Percentiles rank a stretch among this genome's conserved stretches.
Conservation (phyloP, 2,888 invertebrate species). For the Poecilus cupreus region DNA sequence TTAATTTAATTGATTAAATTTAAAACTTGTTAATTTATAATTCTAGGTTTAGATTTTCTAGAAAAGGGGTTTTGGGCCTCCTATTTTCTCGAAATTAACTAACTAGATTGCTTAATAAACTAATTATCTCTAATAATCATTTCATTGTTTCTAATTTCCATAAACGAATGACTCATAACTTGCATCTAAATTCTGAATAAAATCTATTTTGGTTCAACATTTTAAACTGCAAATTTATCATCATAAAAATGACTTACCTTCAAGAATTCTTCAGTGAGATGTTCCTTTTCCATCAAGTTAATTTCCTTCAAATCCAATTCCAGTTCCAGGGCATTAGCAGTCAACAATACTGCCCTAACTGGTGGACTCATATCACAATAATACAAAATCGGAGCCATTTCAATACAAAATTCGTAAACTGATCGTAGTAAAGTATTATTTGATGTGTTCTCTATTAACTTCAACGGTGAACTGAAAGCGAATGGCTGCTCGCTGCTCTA, state of each 20-base stretch:
- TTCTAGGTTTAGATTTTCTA: too few species aligned
- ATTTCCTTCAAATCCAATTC: constrained; percentile 73
- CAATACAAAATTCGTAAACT: constrained; percentile 44
- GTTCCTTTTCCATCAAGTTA: constrained; percentile 72
- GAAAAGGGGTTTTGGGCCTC: too few species aligned
- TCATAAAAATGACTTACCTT: constrained; percentile 69
- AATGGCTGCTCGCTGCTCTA: neutral
- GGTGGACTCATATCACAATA: constrained; percentile 75
- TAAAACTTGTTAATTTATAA: too few species aligned
- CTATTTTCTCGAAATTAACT: too few species aligned
- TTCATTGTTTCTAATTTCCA: neutral
- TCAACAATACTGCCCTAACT: constrained; percentile 75
- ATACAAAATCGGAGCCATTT: constrained; percentile 71
- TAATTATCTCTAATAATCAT: too few species aligned
- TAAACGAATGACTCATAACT: neutral
- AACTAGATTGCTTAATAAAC: too few species aligned
- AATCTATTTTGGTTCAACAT: neutral
- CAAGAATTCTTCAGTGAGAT: constrained; percentile 70
- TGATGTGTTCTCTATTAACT: neutral
- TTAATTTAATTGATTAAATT: too few species aligned
- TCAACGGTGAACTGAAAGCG: constrained; percentile 29
- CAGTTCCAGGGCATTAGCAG: constrained; percentile 72
- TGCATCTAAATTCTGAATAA: neutral
- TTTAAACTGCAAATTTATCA: too few species aligned
- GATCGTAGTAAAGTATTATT: neutral